Evolutionary conservation across 30 jellyfish, hydroid and myxozoan genomes (phyloP), one percentile per base, ranked within the genome.

Genomic region (Hydractinia echinata): DNA sequence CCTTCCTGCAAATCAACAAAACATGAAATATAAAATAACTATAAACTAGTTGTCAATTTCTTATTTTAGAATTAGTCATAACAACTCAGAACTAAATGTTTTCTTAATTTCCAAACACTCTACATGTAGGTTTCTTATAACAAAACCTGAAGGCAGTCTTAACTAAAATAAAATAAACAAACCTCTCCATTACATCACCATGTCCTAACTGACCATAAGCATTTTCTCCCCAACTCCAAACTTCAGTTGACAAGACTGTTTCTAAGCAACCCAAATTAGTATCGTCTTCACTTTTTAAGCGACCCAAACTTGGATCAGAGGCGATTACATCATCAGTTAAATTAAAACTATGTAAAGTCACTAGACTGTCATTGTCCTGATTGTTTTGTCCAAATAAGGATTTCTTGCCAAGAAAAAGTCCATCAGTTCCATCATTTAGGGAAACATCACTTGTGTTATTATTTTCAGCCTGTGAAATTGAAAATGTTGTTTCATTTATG

Each of bases 211-310:
- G 99, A 4, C 99, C 99, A 71, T 72, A 55, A 10, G 78, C 49
- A 79, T 88, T 88, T 53, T 88, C 88, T 48, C 99, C 99, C 96
- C 96, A 94, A 15, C 92, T 90, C 99, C 99, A 94, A 3, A 94
- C 95, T 76, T 88, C 84, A 51, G 96, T 84, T 64, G 74, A 64
- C 18, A 64, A 44, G 19, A 64, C 74, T n/a, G 18, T 51, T 64
- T 64, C 74, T 13, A 64, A 64, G 8, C 51, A 1, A 8, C 74
- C 74, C 19, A n/a, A 1, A 7, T n/a, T 64, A 64, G 74, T 64
- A 0, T 44, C 39, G 39, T 64, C 39, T 64, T 64, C 39, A 64
- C 19, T 64, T 44, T 64, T 64, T 13, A 7, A 44, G 39, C 39
- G 51, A 4, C 39, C 74, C 10, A n/a, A 44, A 64, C 74, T 51